Evolutionary conservation across 37 sponge, comb jelly and placozoan genomes (phyloP), one percentile per base, ranked within the genome.

Genomic region (Geodia barretti): DNA sequence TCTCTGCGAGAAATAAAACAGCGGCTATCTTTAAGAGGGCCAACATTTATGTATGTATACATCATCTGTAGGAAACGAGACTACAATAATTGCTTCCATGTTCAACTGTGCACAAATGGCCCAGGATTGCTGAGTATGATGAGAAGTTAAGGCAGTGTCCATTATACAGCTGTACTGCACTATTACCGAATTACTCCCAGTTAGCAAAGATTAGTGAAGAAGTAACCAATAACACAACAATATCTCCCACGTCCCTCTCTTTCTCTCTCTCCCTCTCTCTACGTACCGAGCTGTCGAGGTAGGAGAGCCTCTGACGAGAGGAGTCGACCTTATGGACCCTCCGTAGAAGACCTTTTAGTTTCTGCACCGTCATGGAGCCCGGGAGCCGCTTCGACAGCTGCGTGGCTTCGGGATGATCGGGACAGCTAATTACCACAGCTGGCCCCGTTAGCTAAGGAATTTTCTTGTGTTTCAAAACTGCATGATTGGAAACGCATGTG

Each of bases 311-410:
- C 71, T 96, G 96, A 30, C 66, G 74, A 31, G 91, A 77, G 0
- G 79, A 70, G 73, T 96, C 90, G 2, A 94, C 70, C 70, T 85
- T 91, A 77, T 81, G 91, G 42, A 91, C 39, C 9, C 95, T 79
- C 28, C 86, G 92, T 20, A 96, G 80, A 23, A 96, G 60, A 32
- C 86, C 92, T 62, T 95, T 96, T 20, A 96, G 81, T 42, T 96
- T 96, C 83, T 89, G 92, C 34, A 96, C 77, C 35, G 97, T 91
- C 90, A 95, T 88, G 28, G 90, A 61, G 25, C 68, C 64, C 19
- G 97, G 97, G 14, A 96, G 81, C 78, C 94, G 94, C 90, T 94
- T 96, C 20, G 32, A 54, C 47, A 91, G 60, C 62, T 77, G 37
- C 41, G 70, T 84, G 33, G 38, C 20, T 3, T 76, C 74, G 0